phyloP scores from a whole-genome alignment of 2,797 vertebrate species.

The Schizothorax lantsangensis region DNA sequence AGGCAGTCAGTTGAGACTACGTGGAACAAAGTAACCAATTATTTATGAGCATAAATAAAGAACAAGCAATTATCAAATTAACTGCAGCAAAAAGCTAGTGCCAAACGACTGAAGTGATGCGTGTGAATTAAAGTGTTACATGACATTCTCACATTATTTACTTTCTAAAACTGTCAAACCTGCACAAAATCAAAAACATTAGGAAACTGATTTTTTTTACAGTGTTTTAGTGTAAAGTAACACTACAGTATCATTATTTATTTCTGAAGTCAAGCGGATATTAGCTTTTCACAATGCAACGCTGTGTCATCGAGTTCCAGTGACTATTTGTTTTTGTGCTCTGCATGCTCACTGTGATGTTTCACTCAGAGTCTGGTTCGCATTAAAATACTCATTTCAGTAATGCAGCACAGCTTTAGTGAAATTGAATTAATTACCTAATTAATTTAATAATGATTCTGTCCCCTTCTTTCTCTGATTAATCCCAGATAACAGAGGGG shows the following conservation, averaged over 20 bases:
- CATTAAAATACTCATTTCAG: constrained; percentile 72
- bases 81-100: not conserved
- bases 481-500: constrained; percentile 63
- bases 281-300: not conserved
- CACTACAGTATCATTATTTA: not conserved
- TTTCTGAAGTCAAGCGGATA: not conserved
- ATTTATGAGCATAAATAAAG: constrained; percentile 35
- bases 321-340: constrained; percentile 23
- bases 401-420: constrained; percentile 77
- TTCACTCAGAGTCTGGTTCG: constrained; percentile 62
- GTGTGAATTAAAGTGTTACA: not conserved
- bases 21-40: not conserved
- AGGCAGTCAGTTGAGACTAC: not conserved
- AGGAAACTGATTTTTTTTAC: not conserved
- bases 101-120: not conserved
- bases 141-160: not conserved
- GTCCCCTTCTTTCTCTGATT: constrained; percentile 63
- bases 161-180: not conserved
- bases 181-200: not conserved
- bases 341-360: constrained; percentile 7
- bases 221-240: not conserved
- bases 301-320: constrained; percentile 9
- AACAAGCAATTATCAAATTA: constrained; percentile 26
- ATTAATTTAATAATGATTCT: constrained; percentile 73
- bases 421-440: constrained; percentile 69